Evolutionary conservation across 1,140 invertebrate species (phyloP), one percentile per base, ranked within the genome.

Genomic region (Drosophila parabipectinata): DNA sequence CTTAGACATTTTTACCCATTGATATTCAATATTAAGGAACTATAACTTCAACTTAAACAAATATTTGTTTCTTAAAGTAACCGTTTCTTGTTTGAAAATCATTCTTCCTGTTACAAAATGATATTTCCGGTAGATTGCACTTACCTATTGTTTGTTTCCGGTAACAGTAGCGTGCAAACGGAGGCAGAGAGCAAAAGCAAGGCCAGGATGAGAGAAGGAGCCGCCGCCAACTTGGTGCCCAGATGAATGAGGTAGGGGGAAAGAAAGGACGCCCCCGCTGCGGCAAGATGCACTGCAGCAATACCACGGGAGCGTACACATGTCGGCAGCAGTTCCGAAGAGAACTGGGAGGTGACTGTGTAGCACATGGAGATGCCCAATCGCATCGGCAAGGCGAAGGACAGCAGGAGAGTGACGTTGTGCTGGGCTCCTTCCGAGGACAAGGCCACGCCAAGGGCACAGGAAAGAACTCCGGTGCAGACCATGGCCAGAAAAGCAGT

Each of bases 141-240:
- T 55, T 26, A 90, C 83, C 78, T 81, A 48, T 85, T 85, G n/a
- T 88, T 82, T 10, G 82, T 85, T 54, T 85, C 82, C 56, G 82
- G 82, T 55, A 85, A 51, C 54, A 82, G 26, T 0, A 85, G 53
- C 4, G 78, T 72, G 18, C 57, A 67, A 8, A 58, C 12, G 4
- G 82, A 55, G 3, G 71, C 83, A 0, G 51, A 15, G 9, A 85
- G 50, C 1, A 85, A 66, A 4, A 85, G 12, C n/a, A 45, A 21
- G 0, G 83, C 53, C 34, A 85, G 41, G 21, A 85, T 82, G 8
- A 85, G 52, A 3, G 82, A 77, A 5, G 82, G 83, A 8, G 64
- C 83, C 0, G 82, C 82, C 1, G 75, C 62, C 30, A 87, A 18
- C 10, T 59, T 78, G 12, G 51, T 72, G 45, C 83, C 83, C 66